phyloP scores from a whole-genome alignment of 2,797 vertebrate species.

The Enteromius thamalakanensis region DNA sequence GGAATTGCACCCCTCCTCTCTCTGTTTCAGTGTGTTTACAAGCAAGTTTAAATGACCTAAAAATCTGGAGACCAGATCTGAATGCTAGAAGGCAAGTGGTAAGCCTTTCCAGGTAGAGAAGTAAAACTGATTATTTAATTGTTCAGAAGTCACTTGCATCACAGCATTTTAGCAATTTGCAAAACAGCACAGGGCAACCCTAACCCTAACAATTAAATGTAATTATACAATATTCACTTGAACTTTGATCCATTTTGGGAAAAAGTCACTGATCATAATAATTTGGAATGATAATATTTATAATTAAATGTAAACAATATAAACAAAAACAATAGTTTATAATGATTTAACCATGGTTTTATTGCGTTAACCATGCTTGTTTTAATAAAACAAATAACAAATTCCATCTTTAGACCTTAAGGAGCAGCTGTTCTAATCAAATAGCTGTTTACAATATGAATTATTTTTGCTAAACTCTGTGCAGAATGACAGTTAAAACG shows the following conservation, averaged over 20 bases:
- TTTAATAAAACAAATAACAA: too few relatives aligned
- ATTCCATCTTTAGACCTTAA: background rate
- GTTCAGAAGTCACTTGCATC: background rate
- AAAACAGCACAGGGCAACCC: background rate
- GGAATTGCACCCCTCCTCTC: conserved; percentile 61
- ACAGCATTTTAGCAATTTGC: background rate
- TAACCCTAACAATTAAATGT: too few relatives aligned
- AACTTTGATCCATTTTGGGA: background rate
- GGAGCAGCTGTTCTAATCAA: background rate
- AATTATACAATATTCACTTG: background rate
- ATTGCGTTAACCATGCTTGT: background rate
- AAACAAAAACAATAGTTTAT: background rate
- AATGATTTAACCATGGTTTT: background rate
- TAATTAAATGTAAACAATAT: background rate
- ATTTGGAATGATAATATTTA: background rate
- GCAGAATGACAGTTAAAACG: background rate
- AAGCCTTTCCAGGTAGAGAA: conserved; percentile 1
- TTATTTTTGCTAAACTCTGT: background rate
- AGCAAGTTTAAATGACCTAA: conserved; percentile 69
- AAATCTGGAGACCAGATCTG: conserved; percentile 77
- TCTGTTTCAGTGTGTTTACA: conserved; percentile 58
- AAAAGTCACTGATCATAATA: background rate
- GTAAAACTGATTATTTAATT: background rate
- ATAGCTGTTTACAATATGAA: background rate
- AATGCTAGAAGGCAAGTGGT: conserved; percentile 49